Evolutionary conservation across 2,113 vertebrate species (phyloP), one percentile per base, ranked within the genome.

Genomic region (Anas platyrhynchos): DNA sequence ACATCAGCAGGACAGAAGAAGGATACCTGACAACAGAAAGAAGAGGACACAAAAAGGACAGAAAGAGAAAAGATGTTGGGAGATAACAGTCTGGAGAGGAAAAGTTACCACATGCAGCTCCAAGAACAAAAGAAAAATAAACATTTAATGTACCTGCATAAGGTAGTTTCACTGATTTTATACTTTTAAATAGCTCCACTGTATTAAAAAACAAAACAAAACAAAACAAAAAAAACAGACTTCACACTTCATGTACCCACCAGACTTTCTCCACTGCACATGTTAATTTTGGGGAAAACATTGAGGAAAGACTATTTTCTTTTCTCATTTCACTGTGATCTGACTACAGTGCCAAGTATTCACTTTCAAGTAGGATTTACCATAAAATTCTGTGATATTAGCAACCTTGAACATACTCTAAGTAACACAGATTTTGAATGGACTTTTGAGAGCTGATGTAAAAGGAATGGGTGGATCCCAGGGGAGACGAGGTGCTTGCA

Each of bases 361-460:
- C 43, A 46, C 72, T 90, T 93, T 74, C 61, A 77, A 63, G 29
- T 32, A 61, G 43, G 17, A 54, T 72, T 86, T 92, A 81, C 63
- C 65, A 75, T 61, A 44, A 67, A 86, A 88, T 90, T 93, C 65
- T 48, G 71, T 21, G 29, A 43, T 31, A 71, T 75, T 22, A 82
- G 77, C 80, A 89, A 91, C 58, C 48, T 62, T 56, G 69, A 68
- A 44, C 73, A 69, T n/a, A 41, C 52, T 83, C 36, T 56, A 83
- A 89, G 52, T 65, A 77, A 88, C 93, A 14, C 38, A 68, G 56
- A 43, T 52, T 86, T 94, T 77, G 94, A 94, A 93, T 91, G 79
- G 76, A 44, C 56, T 88, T 72, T 31, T 11, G 54, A 86, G 36
- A 93, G 34, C 76, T 86, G 52, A 89, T 68, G 36, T 71, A 74